Base-by-base conservation (phyloP, 2,113 vertebrate genomes). In the Pardalotus punctatus region DNA sequence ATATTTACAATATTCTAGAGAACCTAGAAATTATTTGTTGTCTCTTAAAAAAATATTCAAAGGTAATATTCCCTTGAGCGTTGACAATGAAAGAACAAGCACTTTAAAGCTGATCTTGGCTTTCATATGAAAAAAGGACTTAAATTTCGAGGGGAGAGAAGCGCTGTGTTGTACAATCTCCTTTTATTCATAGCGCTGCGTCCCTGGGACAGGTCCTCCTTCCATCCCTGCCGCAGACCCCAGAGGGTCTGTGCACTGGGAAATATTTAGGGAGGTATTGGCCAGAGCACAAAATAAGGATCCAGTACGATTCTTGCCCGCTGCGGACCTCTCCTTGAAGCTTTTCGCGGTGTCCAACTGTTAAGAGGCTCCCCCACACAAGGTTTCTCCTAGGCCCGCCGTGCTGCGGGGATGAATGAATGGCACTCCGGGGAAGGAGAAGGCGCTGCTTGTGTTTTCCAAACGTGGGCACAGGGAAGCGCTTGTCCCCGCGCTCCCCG, bases 251-350 rank as follows among this genome's bases (percentile, higher is more conserved):
- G 50, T 73, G 36, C 60, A 0, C 77, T 21, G 60, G 25, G 29
- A 80, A 51, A 73, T 57, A 73, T 89, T 69, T 73, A 56, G 45
- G 5, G 43, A 40, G 53, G 40, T 18, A 38, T 9, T 43, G 10
- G 8, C 24, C 21, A 28, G 69, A 40, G 23, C 14, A 16, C 18
- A 31, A 18, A 58, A 21, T 1, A 43, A 10, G 61, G 20, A 8
- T 33, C 45, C 43, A 2, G 33, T 4, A 3, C 1, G 7, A 10
- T 57, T 33, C 29, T 14, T 31, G 17, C 31, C 35, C 23, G 1
- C n/a, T 36, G 0, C 22, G 5, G 47, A 22, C 5, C 1, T 11
- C 15, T 54, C 33, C 77, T 16, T 14, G 79, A 11, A 31, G 85
- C 51, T 87, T 53, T 36, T 14, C 12, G 22, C 35, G 1, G 35